These are phyloP conservation scores for Aphelocoma coerulescens DNA, from an alignment of 2,113 vertebrate species.

Conservation along the genomic window DNA sequence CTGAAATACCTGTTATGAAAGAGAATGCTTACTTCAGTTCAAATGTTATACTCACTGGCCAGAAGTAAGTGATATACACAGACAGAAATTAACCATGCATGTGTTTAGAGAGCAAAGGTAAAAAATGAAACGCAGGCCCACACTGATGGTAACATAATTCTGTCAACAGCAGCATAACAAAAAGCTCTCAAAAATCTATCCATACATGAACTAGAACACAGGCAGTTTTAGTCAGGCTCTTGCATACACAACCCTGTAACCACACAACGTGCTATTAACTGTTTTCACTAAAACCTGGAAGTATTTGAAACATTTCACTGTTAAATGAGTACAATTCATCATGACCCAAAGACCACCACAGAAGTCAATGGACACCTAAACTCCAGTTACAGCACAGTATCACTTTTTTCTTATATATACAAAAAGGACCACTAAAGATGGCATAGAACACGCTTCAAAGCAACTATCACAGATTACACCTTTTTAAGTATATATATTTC, in stretches of 20 bases:
- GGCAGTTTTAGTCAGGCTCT: not conserved
- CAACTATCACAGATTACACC: not conserved
- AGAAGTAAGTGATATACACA: not conserved
- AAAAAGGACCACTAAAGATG: not conserved
- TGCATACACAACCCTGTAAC: not conserved
- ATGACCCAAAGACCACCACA: not conserved
- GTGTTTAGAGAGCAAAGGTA: not conserved
- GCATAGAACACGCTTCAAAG: not conserved
- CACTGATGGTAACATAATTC: not conserved
- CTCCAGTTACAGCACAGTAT: not conserved
- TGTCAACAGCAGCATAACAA: not conserved
- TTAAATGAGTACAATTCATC: not conserved
- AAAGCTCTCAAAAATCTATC: not conserved
- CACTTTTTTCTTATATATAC: not conserved
- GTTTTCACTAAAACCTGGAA: not conserved
- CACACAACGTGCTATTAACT: not conserved
- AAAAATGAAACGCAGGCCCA: not conserved
- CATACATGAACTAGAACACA: not conserved
- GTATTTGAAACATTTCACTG: not conserved
- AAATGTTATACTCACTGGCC: not conserved
- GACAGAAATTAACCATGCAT: not conserved
- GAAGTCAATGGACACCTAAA: not conserved
- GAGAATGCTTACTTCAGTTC: not conserved
- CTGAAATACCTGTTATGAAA: not conserved
- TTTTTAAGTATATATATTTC: not conserved